Conservation (phyloP, 2,888 invertebrate species). For the Atethmia centrago region DNA sequence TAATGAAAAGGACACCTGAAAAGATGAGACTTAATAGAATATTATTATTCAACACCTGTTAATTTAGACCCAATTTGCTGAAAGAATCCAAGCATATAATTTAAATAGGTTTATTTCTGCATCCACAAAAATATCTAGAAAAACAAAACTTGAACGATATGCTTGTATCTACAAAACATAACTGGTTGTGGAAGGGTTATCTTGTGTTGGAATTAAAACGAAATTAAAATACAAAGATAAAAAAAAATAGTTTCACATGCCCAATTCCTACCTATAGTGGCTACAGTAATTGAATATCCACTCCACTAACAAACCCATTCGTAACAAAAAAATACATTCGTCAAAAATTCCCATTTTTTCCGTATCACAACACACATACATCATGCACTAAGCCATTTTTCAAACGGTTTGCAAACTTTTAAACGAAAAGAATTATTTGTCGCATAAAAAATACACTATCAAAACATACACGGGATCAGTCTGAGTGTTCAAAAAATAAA, state of each 20-base stretch:
- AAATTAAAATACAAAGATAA: no score
- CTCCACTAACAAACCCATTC: neutral
- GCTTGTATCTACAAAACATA: no score
- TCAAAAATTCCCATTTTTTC: constrained; percentile 11
- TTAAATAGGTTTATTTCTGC: neutral
- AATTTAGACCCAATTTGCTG: neutral
- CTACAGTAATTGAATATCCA: constrained; percentile 12
- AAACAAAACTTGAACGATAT: neutral
- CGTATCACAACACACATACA: constrained; percentile 13
- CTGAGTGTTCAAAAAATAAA: constrained; percentile 35
- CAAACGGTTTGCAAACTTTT: constrained; percentile 40
- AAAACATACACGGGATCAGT: constrained; percentile 24
- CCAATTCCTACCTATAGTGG: neutral
- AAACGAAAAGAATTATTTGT: constrained; percentile 30
- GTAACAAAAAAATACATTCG: neutral
- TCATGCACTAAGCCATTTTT: constrained; percentile 20
- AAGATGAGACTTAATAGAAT: neutral
- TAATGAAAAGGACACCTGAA: constrained; percentile 28
- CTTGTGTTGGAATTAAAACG: neutral
- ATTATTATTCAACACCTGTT: neutral
- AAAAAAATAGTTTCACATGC: neutral
- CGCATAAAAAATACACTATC: constrained; percentile 33
- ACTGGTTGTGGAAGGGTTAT: neutral
- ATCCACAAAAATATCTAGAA: neutral
- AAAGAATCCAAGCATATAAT: neutral